These are phyloP conservation scores for Acrobasis repandana DNA, from an alignment of 2,888 invertebrate species.

Conservation along the genomic window DNA sequence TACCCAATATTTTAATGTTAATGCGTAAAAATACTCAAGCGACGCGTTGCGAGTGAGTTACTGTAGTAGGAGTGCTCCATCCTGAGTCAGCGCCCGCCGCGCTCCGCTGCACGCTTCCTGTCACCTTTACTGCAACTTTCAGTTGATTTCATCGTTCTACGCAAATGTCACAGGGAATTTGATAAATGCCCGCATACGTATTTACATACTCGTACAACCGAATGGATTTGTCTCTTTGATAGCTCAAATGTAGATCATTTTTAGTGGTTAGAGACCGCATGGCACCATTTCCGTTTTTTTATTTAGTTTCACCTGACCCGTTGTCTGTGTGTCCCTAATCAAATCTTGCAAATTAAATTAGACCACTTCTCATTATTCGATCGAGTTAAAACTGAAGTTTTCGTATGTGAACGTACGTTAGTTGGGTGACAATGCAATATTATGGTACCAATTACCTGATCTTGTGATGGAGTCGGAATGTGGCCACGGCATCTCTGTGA, in stretches of 20 bases:
- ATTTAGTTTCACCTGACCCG: too few species aligned
- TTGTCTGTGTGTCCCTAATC: too few species aligned
- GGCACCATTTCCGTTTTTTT: background rate
- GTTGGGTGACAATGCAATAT: too few species aligned
- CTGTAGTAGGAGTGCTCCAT: slow-evolving; percentile 46
- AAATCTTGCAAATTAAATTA: too few species aligned
- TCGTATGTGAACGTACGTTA: too few species aligned
- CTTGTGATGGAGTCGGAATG: too few species aligned
- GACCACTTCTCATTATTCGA: too few species aligned
- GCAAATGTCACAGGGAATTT: slow-evolving; percentile 61
- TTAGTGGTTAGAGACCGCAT: background rate
- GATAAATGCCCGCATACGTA: slow-evolving; percentile 25
- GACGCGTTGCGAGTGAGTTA: slow-evolving; percentile 37
- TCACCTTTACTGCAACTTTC: slow-evolving; percentile 77
- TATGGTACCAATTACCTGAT: too few species aligned
- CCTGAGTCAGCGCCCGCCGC: slow-evolving; percentile 72
- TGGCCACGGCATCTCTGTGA: too few species aligned
- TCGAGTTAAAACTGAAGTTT: too few species aligned
- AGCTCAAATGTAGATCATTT: slow-evolving; percentile 10
- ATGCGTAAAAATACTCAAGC: too few species aligned
- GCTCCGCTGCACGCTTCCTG: slow-evolving; percentile 77
- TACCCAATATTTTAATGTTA: too few species aligned
- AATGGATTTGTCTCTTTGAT: slow-evolving; percentile 17
- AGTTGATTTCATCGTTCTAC: slow-evolving; percentile 77
- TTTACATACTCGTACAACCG: slow-evolving; percentile 10